Percentiles rank a stretch among this genome's conserved stretches.
phyloP scores from a whole-genome alignment of 30 jellyfish, hydroid and myxozoan species.

The Mastigias papua region DNA sequence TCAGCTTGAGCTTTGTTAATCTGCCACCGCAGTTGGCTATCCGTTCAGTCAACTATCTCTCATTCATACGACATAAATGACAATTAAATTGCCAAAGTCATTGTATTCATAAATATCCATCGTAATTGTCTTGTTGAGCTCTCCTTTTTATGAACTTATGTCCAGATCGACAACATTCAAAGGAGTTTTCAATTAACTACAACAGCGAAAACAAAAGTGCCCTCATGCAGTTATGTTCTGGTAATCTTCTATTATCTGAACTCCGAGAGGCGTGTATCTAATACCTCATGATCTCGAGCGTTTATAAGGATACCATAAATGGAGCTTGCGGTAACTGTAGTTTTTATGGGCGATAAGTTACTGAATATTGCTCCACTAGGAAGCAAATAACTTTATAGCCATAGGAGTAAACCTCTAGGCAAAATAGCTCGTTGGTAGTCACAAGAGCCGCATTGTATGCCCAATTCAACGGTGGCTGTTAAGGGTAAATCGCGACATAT shows the following conservation, averaged over 20 bases:
- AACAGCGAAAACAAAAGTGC: neutral
- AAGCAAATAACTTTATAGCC: too few species aligned
- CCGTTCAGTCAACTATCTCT: slow-evolving; percentile 31
- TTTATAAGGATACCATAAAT: too few species aligned
- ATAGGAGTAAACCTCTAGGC: too few species aligned
- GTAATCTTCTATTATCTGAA: neutral
- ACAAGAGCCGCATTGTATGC: too few species aligned
- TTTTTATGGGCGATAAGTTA: too few species aligned
- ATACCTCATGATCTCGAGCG: too few species aligned
- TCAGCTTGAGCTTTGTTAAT: slow-evolving; percentile 7
- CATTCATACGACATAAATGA: slow-evolving; percentile 2
- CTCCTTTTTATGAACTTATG: neutral
- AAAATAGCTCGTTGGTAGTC: too few species aligned
- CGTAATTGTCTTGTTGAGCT: neutral
- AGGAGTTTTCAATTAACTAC: neutral
- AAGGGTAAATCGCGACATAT: too few species aligned
- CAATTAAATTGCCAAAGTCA: slow-evolving; percentile 5
- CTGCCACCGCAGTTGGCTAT: slow-evolving; percentile 2
- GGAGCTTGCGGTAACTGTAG: too few species aligned
- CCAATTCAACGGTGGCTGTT: too few species aligned
- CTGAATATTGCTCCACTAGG: too few species aligned
- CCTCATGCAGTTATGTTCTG: neutral
- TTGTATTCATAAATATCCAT: slow-evolving; percentile 14
- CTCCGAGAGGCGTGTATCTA: too few species aligned
- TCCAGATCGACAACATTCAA: neutral